phyloP scores from a whole-genome alignment of 1,140 invertebrate genomes.

The Hylyphantes graminicola region DNA sequence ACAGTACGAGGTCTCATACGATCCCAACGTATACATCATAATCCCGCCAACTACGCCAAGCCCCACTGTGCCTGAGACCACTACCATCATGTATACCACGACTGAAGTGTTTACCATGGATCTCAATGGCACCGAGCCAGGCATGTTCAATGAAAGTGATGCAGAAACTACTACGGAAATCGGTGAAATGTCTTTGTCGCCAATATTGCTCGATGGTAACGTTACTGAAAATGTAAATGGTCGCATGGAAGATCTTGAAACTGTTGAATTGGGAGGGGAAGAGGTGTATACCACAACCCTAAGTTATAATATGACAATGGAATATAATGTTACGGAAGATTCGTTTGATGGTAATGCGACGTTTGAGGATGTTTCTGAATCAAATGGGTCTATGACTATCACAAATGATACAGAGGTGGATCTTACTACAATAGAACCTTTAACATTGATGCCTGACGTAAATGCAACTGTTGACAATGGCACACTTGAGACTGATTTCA shows the following conservation, averaged over 20 bases:
- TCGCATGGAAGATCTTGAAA: too few relatives aligned
- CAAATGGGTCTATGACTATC: neutral
- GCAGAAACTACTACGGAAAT: neutral
- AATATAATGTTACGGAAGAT: neutral
- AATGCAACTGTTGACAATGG: neutral
- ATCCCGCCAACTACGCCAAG: slow-evolving; percentile 52
- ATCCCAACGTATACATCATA: slow-evolving; percentile 42
- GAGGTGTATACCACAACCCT: slow-evolving; percentile 13
- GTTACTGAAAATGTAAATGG: too few relatives aligned
- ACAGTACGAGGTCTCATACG: slow-evolving; percentile 53
- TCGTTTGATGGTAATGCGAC: too few relatives aligned
- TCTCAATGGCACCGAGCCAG: too few relatives aligned
- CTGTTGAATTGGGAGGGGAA: slow-evolving; percentile 33
- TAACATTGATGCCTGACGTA: slow-evolving; percentile 5
- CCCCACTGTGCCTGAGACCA: slow-evolving; percentile 39
- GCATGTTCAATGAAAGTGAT: neutral
- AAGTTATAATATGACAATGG: neutral
- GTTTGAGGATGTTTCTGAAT: too few relatives aligned
- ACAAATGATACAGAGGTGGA: neutral
- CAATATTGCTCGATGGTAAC: neutral
- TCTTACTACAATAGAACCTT: slow-evolving; percentile 8
- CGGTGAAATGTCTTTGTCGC: neutral
- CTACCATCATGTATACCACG: neutral
- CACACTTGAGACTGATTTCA: neutral
- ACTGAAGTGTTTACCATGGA: neutral